Evolutionary conservation across 1,140 invertebrate species (phyloP).

Genomic region (Nephila pilipes): DNA sequence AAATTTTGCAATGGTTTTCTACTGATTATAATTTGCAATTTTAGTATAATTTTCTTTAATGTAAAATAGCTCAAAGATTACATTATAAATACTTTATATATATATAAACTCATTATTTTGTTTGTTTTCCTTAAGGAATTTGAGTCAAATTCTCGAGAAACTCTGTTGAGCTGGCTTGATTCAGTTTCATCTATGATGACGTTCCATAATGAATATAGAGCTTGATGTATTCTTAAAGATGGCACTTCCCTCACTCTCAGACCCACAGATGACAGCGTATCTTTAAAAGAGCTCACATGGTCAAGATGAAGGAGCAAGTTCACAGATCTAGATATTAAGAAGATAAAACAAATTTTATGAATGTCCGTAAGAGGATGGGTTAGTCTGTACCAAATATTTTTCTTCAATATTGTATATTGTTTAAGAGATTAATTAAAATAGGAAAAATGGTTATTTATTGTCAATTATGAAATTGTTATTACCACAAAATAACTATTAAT

Average conservation of each 20-base stretch:
- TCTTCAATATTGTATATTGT: too few species aligned
- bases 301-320: conserved; percentile 27
- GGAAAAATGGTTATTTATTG: too few species aligned
- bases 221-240: conserved; percentile 83
- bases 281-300: conserved; percentile 12
- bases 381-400: too few species aligned
- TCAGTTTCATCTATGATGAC: conserved; percentile 83
- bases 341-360: conserved; percentile 71
- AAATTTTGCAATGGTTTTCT: too few species aligned
- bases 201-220: conserved; percentile 83
- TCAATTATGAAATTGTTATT: too few species aligned
- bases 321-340: conserved; percentile 59
- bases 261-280: conserved; percentile 77
- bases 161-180: conserved; percentile 80
- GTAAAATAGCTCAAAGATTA: too few species aligned
- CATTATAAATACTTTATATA: too few species aligned
- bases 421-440: too few species aligned
- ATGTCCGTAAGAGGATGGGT: conserved; percentile 77
- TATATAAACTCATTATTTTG: not conserved
- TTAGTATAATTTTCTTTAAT: too few species aligned
- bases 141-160: conserved; percentile 82
- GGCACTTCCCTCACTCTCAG: conserved; percentile 83
- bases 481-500: too few species aligned
- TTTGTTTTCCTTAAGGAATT: conserved; percentile 79
- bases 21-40: too few species aligned